Percentiles rank a stretch among this genome's conserved stretches.
phyloP scores from a whole-genome alignment of 2,888 invertebrate species.

The Drosophila eohydei region DNA sequence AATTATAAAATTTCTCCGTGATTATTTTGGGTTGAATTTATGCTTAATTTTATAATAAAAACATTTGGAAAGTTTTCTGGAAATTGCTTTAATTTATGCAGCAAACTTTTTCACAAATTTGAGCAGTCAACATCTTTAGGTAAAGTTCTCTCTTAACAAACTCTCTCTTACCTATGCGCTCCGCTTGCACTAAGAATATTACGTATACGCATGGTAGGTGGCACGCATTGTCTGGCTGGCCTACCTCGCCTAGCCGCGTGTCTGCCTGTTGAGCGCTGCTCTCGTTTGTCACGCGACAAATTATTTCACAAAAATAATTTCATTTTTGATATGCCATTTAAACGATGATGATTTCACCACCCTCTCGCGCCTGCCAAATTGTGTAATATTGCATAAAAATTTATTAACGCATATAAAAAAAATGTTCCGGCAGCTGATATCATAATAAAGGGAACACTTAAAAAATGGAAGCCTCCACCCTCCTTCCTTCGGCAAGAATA shows the following conservation, averaged over 20 bases:
- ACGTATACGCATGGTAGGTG: slow-evolving; percentile 54
- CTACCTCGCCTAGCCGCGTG: slow-evolving; percentile 29
- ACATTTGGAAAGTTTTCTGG: slow-evolving; percentile 26
- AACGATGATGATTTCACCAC: slow-evolving; percentile 43
- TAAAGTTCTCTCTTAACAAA: slow-evolving; percentile 10
- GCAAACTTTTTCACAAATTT: slow-evolving; percentile 23
- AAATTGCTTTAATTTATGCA: slow-evolving; percentile 30
- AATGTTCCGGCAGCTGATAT: slow-evolving; percentile 73
- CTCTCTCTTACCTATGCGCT: not conserved
- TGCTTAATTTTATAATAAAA: slow-evolving; percentile 28
- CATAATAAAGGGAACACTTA: slow-evolving; percentile 79
- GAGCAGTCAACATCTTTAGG: slow-evolving; percentile 15
- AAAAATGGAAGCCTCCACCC: slow-evolving; percentile 61
- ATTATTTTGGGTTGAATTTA: slow-evolving; percentile 7
- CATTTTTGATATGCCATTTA: slow-evolving; percentile 78
- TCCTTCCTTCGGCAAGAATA: slow-evolving; percentile 2
- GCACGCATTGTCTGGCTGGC: slow-evolving; percentile 24
- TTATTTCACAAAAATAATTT: slow-evolving; percentile 74
- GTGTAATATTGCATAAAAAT: slow-evolving; percentile 80
- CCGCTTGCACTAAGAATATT: slow-evolving; percentile 20
- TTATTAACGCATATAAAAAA: slow-evolving; percentile 73
- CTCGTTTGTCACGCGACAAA: slow-evolving; percentile 73
- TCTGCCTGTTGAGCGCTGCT: slow-evolving; percentile 66
- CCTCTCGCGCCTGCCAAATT: slow-evolving; percentile 52
- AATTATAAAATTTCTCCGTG: slow-evolving; percentile 3